Conservation (phyloP, 2,797 vertebrate genomes). For the Phylloscopus collybita region DNA sequence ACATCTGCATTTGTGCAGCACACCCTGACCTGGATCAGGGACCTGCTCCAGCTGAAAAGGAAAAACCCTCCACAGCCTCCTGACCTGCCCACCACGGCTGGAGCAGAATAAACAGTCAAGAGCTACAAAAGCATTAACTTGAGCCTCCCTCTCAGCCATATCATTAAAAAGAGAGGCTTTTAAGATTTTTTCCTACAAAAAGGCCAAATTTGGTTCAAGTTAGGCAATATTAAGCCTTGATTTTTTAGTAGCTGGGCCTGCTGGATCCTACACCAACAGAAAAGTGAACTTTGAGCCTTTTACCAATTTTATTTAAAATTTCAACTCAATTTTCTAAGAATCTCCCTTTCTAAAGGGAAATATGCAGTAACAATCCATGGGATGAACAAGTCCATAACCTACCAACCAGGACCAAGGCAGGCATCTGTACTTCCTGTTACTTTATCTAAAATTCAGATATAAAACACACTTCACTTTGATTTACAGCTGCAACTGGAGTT, state of each 20-base stretch:
- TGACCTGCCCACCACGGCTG: too few species aligned
- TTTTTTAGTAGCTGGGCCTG: not conserved
- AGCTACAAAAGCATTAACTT: rapidly evolving
- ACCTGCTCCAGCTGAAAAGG: not conserved
- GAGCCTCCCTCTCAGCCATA: not conserved
- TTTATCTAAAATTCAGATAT: rapidly evolving
- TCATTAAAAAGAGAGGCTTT: not conserved
- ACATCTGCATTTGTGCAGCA: not conserved
- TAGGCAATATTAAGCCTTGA: not conserved
- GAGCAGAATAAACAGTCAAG: not conserved
- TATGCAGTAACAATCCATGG: not conserved
- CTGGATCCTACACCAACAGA: not conserved
- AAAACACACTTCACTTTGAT: not conserved
- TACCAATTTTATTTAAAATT: not conserved
- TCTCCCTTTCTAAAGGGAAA: not conserved
- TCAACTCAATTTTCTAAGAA: not conserved
- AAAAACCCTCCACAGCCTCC: not conserved
- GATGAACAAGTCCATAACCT: not conserved
- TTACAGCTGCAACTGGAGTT: not conserved
- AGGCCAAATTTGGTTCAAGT: not conserved
- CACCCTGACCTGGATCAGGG: rapidly evolving
- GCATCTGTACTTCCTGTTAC: not conserved
- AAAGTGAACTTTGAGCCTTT: not conserved
- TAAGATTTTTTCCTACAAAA: not conserved
- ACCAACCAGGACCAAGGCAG: not conserved